These are phyloP conservation scores for Rhinophrynus dorsalis DNA, from an alignment of 2,797 vertebrate species.

Conservation along the genomic window DNA sequence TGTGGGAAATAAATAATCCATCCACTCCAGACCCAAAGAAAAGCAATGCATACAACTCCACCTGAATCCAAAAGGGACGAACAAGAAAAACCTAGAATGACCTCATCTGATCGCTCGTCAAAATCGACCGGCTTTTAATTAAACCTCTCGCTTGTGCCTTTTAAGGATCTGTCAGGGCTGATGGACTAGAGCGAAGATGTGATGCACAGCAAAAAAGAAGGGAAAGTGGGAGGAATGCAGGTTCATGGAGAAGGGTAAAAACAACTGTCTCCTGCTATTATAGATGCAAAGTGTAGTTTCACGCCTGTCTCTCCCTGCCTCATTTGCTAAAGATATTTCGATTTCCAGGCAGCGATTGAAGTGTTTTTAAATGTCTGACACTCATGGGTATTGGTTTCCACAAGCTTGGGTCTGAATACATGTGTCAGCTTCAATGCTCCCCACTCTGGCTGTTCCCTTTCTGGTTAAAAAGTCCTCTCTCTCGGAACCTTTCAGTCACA, in stretches of 20 bases:
- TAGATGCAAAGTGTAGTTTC: constrained; percentile 37
- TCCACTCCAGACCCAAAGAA: neutral
- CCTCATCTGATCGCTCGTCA: constrained; percentile 41
- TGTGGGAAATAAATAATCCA: neutral
- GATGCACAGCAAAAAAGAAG: constrained; percentile 24
- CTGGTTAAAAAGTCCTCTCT: constrained; percentile 21
- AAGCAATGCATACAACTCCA: neutral
- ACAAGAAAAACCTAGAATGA: constrained; percentile 34
- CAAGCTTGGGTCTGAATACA: constrained; percentile 28
- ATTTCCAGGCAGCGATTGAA: constrained; percentile 14
- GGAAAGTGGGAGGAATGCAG: neutral
- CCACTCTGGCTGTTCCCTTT: constrained; percentile 34
- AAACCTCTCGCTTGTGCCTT: constrained; percentile 41
- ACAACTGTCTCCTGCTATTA: constrained; percentile 45
- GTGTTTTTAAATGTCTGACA: constrained; percentile 28
- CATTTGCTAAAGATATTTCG: constrained; percentile 37
- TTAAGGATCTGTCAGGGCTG: constrained; percentile 39
- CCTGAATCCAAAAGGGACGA: constrained; percentile 11
- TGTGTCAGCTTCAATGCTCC: constrained; percentile 22
- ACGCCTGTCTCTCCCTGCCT: constrained; percentile 24
- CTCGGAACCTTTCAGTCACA: constrained; percentile 45
- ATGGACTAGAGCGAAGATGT: constrained; percentile 34
- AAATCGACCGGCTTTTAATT: constrained; percentile 45
- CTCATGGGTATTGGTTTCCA: constrained; percentile 27
- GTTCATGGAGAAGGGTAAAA: constrained; percentile 30